phyloP scores from a whole-genome alignment of 1,140 invertebrate species.

The Sycophaga agraensis region DNA sequence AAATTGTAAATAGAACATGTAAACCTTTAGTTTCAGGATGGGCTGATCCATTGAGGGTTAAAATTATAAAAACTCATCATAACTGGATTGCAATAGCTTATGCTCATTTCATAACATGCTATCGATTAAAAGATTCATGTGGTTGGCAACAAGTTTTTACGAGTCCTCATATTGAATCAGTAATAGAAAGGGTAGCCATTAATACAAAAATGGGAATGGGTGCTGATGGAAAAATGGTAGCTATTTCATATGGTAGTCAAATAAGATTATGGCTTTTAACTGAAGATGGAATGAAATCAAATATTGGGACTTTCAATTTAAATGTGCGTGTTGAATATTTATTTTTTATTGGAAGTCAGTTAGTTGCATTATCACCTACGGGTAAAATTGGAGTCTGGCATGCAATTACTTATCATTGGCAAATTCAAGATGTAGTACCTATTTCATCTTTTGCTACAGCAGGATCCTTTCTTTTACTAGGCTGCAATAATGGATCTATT shows the following conservation, averaged over 20 bases:
- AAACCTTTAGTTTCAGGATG: slow-evolving; percentile 63
- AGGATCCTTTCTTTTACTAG: slow-evolving; percentile 90
- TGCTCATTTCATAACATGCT: slow-evolving; percentile 92
- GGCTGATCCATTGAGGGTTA: slow-evolving; percentile 83
- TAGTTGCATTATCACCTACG: slow-evolving; percentile 88
- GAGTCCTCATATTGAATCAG: slow-evolving; percentile 85
- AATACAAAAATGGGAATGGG: slow-evolving; percentile 86
- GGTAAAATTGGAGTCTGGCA: slow-evolving; percentile 99
- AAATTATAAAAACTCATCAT: slow-evolving; percentile 95
- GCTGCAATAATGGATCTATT: slow-evolving; percentile 94
- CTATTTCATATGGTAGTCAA: slow-evolving; percentile 82
- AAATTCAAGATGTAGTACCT: slow-evolving; percentile 92
- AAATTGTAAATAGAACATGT: slow-evolving; percentile 11
- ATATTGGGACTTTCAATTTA: slow-evolving; percentile 89
- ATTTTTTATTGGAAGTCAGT: slow-evolving; percentile 95
- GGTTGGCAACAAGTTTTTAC: slow-evolving; percentile 96
- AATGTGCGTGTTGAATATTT: slow-evolving; percentile 92
- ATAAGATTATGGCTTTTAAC: slow-evolving; percentile 89
- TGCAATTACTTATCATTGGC: slow-evolving; percentile 97
- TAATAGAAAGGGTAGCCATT: slow-evolving; percentile 90
- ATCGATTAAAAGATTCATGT: slow-evolving; percentile 91
- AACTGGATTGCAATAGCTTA: slow-evolving; percentile 98
- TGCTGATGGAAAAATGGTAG: slow-evolving; percentile 80
- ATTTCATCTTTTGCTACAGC: slow-evolving; percentile 95
- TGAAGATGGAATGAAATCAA: slow-evolving; percentile 74